Evolutionary conservation across 2,888 invertebrate species (phyloP), one percentile per base, ranked within the genome.

Genomic region (Oligia strigilis): DNA sequence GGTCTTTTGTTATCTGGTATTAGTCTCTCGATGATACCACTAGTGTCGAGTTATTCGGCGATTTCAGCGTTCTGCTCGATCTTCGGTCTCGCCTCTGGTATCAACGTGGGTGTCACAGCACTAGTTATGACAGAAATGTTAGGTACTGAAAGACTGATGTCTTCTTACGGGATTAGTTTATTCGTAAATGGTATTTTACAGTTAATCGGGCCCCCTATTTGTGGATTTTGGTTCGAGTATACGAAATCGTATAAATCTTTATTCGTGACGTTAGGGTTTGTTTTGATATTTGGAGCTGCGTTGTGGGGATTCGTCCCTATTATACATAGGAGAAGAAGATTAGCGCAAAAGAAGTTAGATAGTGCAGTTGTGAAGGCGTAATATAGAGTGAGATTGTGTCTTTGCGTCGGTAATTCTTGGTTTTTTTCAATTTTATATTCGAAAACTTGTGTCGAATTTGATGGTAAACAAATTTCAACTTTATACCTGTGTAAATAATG

Each of bases 101-200:
- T 98, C 4, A 99, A 99, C 93, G 98, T 98, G 0, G 99, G 99
- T 6, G 98, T 99, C 23, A 98, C 98, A 0, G 98, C 99, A 0
- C 98, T 99, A 64, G 98, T 99, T 6, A 98, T 99, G 98, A 98
- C 98, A 0, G 99, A 99, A 92, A 98, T 99, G 98, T 92, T 99
- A 11, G 99, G 99, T 0, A 98, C 98, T 0, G 98, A 99, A 87
- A 97, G 98, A n/a, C 94, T 99, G 0, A 98, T 98, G 91, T 98
- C 98, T 0, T 98, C 98, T 0, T 99, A 99, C 90, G 99, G 99
- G 1, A 98, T 99, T 55, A 98, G 98, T 86, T 95, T 99, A 55
- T 99, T 99, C 89, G 98, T 99, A 19, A 99, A 99, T 90, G 99
- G 99, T 2, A 97, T 99, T 72, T 93, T 99, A 43, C 99, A 99